Evolutionary conservation across 2,113 vertebrate genomes (phyloP).

Genomic region (Melanocharis versteri): DNA sequence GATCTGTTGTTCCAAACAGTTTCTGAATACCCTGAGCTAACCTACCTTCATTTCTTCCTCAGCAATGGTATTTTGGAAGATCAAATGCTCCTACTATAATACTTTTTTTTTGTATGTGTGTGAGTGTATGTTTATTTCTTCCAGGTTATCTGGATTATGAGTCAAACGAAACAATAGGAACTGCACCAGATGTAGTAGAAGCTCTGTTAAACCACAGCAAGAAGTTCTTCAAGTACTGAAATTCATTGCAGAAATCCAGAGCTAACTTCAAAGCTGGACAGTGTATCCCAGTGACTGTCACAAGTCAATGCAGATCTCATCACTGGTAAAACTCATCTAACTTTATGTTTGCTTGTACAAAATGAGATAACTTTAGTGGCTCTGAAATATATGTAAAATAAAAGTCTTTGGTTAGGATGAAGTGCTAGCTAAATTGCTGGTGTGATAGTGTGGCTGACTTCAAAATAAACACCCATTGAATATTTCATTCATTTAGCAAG

Average conservation of each 20-base stretch:
- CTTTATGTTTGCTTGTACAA: neutral
- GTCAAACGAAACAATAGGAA: neutral
- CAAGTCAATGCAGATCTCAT: neutral
- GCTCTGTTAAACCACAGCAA: neutral
- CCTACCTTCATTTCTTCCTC: neutral
- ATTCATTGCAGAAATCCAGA: neutral
- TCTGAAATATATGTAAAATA: neutral
- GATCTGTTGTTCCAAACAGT: neutral
- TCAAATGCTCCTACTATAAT: neutral
- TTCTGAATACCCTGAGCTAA: neutral
- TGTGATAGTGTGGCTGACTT: neutral
- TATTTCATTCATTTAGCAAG: neutral
- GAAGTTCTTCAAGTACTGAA: neutral
- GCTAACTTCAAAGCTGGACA: neutral
- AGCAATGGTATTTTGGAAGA: neutral
- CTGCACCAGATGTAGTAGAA: neutral
- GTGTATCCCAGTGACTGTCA: neutral
- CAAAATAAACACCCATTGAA: neutral
- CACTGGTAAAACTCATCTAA: neutral
- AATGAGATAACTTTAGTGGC: neutral
- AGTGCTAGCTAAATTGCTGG: neutral
- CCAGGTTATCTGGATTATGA: neutral
- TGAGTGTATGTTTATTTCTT: neutral
- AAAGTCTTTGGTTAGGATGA: neutral
- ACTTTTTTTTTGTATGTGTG: accelerated